phyloP scores from a whole-genome alignment of 2,113 vertebrate genomes.

The Hippocampus abdominalis region DNA sequence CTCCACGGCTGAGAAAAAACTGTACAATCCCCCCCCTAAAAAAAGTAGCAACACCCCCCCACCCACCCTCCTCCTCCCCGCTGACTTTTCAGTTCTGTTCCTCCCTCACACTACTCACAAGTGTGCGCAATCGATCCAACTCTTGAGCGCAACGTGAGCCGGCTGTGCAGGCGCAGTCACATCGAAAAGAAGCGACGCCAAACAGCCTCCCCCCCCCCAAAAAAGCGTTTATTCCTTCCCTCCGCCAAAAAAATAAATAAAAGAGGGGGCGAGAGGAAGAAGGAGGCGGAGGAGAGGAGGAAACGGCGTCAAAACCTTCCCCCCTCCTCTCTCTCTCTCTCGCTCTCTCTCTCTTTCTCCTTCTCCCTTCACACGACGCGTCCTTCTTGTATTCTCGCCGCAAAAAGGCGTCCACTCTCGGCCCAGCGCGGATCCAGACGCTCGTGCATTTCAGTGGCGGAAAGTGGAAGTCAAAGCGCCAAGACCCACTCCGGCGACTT shows the following conservation, averaged over 20 bases:
- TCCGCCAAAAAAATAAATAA: slow-evolving; percentile 52
- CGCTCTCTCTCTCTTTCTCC: background rate
- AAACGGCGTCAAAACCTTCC: slow-evolving; percentile 61
- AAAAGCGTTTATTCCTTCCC: slow-evolving; percentile 59
- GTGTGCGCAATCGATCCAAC: slow-evolving; percentile 74
- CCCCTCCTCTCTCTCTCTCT: slow-evolving; percentile 34
- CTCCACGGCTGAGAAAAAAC: slow-evolving; percentile 53
- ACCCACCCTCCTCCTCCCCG: slow-evolving; percentile 12
- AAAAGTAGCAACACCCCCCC: slow-evolving; percentile 63
- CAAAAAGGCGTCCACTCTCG: slow-evolving; percentile 66
- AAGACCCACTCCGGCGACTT: slow-evolving; percentile 31
- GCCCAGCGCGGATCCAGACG: slow-evolving; percentile 74
- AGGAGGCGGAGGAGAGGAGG: slow-evolving; percentile 61
- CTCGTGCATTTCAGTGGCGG: slow-evolving; percentile 72
- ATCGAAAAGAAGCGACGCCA: slow-evolving; percentile 37
- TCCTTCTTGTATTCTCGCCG: slow-evolving; percentile 61
- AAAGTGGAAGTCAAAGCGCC: slow-evolving; percentile 54
- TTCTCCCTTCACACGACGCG: slow-evolving; percentile 71
- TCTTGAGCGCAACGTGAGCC: slow-evolving; percentile 74
- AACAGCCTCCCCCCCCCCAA: too few species aligned
- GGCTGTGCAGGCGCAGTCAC: slow-evolving; percentile 71
- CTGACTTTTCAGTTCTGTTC: slow-evolving; percentile 37
- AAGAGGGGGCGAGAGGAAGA: slow-evolving; percentile 54
- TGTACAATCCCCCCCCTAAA: slow-evolving; percentile 21
- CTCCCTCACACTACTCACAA: slow-evolving; percentile 64